phyloP scores from a whole-genome alignment of 2,113 vertebrate species.

The Marmota monax region DNA sequence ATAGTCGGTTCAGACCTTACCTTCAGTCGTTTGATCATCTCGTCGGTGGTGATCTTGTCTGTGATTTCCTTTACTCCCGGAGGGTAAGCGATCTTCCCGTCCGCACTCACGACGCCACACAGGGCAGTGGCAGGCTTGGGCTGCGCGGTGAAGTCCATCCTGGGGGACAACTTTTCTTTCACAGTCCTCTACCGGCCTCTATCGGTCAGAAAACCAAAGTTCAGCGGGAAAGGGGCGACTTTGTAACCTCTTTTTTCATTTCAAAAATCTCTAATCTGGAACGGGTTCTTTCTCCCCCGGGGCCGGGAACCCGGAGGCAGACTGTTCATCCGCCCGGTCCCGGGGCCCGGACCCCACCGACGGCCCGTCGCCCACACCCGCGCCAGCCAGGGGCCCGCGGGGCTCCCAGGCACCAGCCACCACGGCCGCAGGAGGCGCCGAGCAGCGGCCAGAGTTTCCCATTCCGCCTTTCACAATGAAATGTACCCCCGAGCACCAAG shows the following conservation, averaged over 20 bases:
- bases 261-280: slow-evolving; percentile 84
- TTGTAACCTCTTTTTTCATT: slow-evolving; percentile 89
- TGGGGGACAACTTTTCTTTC: slow-evolving; percentile 90
- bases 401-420: slow-evolving; percentile 8
- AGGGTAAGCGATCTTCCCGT: slow-evolving; percentile 96
- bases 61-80: slow-evolving; percentile 99
- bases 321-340: not conserved
- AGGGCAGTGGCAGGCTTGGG: slow-evolving; percentile 90
- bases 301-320: not conserved
- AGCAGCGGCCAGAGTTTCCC: slow-evolving; percentile 79
- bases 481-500: slow-evolving; percentile 63
- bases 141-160: slow-evolving; percentile 97
- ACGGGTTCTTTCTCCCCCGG: slow-evolving; percentile 72
- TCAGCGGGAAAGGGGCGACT: slow-evolving; percentile 92
- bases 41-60: slow-evolving; percentile 99
- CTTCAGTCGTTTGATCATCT: slow-evolving; percentile 99
- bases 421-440: slow-evolving; percentile 49
- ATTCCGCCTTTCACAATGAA: slow-evolving; percentile 83
- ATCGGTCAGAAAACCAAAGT: slow-evolving; percentile 99
- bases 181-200: slow-evolving; percentile 99
- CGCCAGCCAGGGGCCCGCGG: slow-evolving; percentile 10
- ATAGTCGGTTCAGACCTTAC: slow-evolving; percentile 84
- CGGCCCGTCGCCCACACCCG: not conserved
- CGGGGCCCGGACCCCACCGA: not conserved
- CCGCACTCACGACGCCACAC: slow-evolving; percentile 83